Percentiles rank a stretch among this genome's conserved stretches.
Conservation (phyloP, 2,113 vertebrate species). For the Podilymbus podiceps region DNA sequence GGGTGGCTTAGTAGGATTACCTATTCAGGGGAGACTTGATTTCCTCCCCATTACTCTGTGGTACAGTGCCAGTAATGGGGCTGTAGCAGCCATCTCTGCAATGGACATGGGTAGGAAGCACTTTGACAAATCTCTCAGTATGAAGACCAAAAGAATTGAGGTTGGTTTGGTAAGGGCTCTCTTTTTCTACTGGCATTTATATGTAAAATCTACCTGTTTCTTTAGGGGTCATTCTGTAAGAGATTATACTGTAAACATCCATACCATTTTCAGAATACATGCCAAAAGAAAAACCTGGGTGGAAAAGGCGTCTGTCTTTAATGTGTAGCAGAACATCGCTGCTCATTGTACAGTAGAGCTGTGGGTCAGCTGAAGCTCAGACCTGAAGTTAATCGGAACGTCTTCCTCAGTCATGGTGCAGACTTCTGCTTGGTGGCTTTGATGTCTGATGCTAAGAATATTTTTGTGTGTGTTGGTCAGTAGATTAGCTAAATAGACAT, state of each 20-base stretch:
- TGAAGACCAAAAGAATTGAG: background rate
- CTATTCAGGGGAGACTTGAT: background rate
- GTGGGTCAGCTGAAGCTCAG: background rate
- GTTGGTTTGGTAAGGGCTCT: background rate
- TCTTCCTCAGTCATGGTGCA: background rate
- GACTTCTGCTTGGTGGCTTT: background rate
- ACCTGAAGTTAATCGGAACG: background rate
- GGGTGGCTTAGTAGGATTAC: background rate
- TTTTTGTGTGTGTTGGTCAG: background rate
- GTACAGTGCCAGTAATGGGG: background rate
- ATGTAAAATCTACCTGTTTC: background rate
- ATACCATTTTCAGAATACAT: background rate
- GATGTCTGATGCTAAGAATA: background rate
- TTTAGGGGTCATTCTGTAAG: background rate
- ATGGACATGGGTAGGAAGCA: background rate
- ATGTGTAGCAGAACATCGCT: accelerated
- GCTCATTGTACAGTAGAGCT: background rate
- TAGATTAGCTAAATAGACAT: background rate
- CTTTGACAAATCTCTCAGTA: background rate
- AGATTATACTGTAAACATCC: background rate
- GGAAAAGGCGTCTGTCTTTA: background rate
- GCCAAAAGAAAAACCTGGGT: background rate
- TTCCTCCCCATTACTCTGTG: background rate
- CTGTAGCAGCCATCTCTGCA: background rate
- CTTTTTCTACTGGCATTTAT: background rate